Conservation (phyloP, 2,113 vertebrate genomes). For the Vulpes vulpes region DNA sequence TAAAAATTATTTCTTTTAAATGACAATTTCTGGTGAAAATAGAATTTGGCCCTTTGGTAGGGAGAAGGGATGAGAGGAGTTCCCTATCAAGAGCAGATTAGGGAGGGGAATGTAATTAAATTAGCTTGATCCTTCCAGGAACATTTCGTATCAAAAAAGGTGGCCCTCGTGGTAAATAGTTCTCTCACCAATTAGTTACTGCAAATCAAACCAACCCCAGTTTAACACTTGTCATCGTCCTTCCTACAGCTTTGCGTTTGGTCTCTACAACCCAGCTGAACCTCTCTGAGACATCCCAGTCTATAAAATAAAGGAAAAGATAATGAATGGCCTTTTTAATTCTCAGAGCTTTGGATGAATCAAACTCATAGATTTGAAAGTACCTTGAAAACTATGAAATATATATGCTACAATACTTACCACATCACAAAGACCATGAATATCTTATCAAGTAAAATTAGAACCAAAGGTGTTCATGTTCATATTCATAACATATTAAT, state of each 20-base stretch:
- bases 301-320: neutral
- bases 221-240: neutral
- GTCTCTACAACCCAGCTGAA: neutral
- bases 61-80: neutral
- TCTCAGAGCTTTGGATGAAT: neutral
- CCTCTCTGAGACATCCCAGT: neutral
- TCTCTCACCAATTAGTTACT: neutral
- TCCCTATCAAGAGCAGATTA: neutral
- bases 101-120: neutral
- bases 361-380: constrained; percentile 21
- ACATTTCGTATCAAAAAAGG: neutral
- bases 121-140: neutral
- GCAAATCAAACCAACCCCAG: neutral
- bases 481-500: neutral
- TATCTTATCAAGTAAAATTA: constrained; percentile 8
- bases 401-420: neutral
- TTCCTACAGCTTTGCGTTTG: neutral
- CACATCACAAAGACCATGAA: neutral
- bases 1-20: neutral
- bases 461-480: neutral
- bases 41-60: neutral
- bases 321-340: neutral
- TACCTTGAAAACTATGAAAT: constrained; percentile 31
- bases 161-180: neutral
- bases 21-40: neutral